Evolutionary conservation across 2,797 vertebrate genomes (phyloP).

Genomic region (Aeoliscus strigatus): DNA sequence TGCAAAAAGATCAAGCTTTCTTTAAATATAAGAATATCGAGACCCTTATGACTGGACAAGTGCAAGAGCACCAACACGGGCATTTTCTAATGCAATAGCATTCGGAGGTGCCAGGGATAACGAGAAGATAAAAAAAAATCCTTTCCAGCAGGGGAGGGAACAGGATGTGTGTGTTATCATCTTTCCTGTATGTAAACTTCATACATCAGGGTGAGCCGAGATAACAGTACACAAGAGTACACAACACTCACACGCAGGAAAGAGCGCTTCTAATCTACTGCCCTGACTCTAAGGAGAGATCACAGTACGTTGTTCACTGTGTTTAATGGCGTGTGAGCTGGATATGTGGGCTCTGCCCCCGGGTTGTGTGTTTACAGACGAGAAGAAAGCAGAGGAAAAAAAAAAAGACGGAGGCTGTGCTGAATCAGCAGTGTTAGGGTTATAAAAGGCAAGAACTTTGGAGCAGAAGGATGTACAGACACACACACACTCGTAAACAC

Average conservation of each 20-base stretch:
- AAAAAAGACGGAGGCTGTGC: constrained; percentile 39
- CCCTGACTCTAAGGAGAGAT: constrained; percentile 28
- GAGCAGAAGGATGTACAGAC: constrained; percentile 20
- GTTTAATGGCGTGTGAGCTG: constrained; percentile 57
- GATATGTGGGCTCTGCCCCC: constrained; percentile 42
- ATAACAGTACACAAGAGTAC: constrained; percentile 1
- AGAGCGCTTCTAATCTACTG: constrained; percentile 22
- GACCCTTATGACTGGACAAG: constrained; percentile 47
- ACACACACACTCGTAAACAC: constrained; percentile 4
- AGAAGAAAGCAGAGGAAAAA: constrained; percentile 36
- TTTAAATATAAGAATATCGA: constrained; percentile 35
- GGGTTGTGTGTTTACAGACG: constrained; percentile 59
- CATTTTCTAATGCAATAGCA: constrained; percentile 59
- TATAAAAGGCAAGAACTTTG: constrained; percentile 36
- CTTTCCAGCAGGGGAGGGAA: constrained; percentile 38
- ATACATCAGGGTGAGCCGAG: constrained; percentile 12
- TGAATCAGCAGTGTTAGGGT: constrained; percentile 56
- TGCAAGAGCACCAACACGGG: constrained; percentile 49
- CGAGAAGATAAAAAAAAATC: constrained; percentile 58
- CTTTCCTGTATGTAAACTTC: constrained; percentile 42
- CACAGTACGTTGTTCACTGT: constrained; percentile 39
- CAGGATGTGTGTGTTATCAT: constrained; percentile 51
- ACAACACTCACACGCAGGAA: neutral
- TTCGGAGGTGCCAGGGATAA: constrained; percentile 53
- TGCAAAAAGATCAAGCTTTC: constrained; percentile 19